These are phyloP conservation scores for Catajapyx aquilonaris DNA, from an alignment of 1,140 invertebrate genomes.

Conservation along the genomic window DNA sequence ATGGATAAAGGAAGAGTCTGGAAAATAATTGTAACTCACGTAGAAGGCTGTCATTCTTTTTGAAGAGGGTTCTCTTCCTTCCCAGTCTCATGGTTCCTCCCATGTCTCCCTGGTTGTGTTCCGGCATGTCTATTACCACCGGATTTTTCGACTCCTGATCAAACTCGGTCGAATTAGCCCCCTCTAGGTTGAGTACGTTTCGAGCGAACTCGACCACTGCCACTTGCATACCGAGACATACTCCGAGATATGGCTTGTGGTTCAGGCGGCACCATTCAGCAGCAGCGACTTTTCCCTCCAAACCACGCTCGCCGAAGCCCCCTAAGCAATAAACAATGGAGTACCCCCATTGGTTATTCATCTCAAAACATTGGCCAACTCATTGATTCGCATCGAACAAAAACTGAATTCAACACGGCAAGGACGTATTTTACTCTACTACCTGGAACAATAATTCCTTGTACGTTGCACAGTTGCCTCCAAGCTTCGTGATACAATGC, in stretches of 20 bases:
- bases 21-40: too few species aligned
- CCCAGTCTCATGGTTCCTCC: constrained; percentile 47
- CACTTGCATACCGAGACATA: constrained; percentile 42
- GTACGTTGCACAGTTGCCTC: not conserved
- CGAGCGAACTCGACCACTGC: constrained; percentile 39
- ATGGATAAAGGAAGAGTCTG: too few species aligned
- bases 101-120: constrained; percentile 33
- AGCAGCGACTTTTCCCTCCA: constrained; percentile 38
- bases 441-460: constrained; percentile 8
- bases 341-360: too few species aligned
- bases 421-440: too few species aligned
- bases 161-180: constrained; percentile 35
- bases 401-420: constrained; percentile 3
- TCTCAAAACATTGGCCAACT: too few species aligned
- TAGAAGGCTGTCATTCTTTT: constrained; percentile 5
- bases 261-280: constrained; percentile 32
- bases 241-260: constrained; percentile 34
- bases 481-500: constrained; percentile 4
- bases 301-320: constrained; percentile 39
- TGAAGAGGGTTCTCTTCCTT: constrained; percentile 31
- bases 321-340: too few species aligned
- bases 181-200: constrained; percentile 27
- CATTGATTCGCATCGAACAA: constrained; percentile 28
- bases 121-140: constrained; percentile 43
- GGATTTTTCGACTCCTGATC: constrained; percentile 21